phyloP scores from a whole-genome alignment of 2,113 vertebrate species.

The Onychorhynchus coronatus region DNA sequence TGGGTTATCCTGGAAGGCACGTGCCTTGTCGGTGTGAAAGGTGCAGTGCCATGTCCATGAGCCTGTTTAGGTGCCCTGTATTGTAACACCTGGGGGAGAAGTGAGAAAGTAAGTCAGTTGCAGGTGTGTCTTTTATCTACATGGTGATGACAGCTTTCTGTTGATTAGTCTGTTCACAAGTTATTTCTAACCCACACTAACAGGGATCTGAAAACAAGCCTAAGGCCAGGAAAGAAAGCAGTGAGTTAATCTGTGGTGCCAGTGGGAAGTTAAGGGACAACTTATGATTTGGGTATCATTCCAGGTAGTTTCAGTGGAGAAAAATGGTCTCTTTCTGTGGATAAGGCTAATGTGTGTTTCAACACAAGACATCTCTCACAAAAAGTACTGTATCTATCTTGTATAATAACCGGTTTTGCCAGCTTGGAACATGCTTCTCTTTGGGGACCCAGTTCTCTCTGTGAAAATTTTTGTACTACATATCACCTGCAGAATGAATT shows the following conservation, averaged over 20 bases:
- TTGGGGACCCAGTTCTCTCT: background rate
- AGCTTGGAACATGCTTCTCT: background rate
- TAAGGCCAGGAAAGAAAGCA: background rate
- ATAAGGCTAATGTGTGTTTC: background rate
- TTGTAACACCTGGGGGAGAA: background rate
- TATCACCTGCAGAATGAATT: background rate
- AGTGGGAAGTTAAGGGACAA: background rate
- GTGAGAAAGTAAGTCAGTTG: background rate
- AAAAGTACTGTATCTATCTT: background rate
- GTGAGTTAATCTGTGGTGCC: background rate
- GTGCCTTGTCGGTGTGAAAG: background rate
- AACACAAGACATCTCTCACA: background rate
- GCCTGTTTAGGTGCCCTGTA: background rate
- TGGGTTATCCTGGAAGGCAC: background rate
- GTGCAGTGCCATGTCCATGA: background rate
- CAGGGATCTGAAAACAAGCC: background rate
- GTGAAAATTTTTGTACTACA: background rate
- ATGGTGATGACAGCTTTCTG: background rate
- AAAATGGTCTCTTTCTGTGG: background rate
- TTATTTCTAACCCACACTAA: background rate
- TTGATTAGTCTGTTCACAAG: background rate
- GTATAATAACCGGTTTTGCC: background rate
- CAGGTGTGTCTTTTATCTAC: background rate
- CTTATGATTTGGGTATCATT: background rate
- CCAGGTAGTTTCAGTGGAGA: background rate